Evolutionary conservation across 2,888 invertebrate species (phyloP).

Genomic region (Euzophera pinguis): DNA sequence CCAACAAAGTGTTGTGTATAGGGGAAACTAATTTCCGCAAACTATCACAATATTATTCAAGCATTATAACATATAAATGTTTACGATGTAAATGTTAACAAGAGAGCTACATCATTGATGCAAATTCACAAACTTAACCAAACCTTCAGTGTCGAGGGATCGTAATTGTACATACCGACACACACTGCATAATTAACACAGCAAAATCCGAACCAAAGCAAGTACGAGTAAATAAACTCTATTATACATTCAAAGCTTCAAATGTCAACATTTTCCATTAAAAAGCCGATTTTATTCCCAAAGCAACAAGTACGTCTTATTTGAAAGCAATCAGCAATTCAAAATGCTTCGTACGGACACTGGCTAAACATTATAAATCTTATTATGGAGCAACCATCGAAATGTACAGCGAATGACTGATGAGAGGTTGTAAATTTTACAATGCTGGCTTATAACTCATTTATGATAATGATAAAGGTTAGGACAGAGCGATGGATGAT

Average conservation of each 20-base stretch:
- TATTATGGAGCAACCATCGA: slow-evolving; percentile 20
- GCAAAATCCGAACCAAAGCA: slow-evolving; percentile 4
- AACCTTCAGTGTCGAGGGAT: slow-evolving; percentile 3
- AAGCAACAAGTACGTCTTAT: slow-evolving; percentile 47
- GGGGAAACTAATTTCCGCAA: no score
- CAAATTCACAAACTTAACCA: slow-evolving; percentile 9
- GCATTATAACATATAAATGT: neutral
- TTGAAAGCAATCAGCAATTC: slow-evolving; percentile 50
- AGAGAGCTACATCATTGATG: slow-evolving; percentile 1
- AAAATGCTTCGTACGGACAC: slow-evolving; percentile 38
- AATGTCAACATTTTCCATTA: slow-evolving; percentile 50
- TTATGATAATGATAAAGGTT: neutral
- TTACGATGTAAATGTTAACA: neutral
- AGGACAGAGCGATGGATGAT: slow-evolving; percentile 17
- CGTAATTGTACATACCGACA: slow-evolving; percentile 5
- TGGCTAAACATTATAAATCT: slow-evolving; percentile 27
- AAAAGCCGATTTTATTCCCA: slow-evolving; percentile 36
- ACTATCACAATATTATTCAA: neutral
- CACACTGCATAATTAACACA: slow-evolving; percentile 21
- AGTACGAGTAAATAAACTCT: slow-evolving; percentile 24
- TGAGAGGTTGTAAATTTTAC: neutral
- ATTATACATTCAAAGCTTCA: slow-evolving; percentile 42
- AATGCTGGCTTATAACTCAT: neutral
- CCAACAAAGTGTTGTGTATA: no score
- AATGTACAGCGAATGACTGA: slow-evolving; percentile 1